Evolutionary conservation across 2,888 invertebrate genomes (phyloP).

Genomic region (Lissonota sp.): DNA sequence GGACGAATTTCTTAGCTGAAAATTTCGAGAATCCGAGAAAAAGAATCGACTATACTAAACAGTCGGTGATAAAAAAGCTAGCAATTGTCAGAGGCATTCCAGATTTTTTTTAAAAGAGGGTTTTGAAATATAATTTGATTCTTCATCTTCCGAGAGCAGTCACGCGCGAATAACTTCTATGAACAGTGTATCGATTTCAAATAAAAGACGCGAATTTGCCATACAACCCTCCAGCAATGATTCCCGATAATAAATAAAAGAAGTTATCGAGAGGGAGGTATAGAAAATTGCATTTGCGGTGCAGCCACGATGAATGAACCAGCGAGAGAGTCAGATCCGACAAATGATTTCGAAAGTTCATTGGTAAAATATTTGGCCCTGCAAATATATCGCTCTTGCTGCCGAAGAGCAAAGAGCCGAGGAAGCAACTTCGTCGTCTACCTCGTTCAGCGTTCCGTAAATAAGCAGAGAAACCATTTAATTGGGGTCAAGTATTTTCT

Average conservation of each 20-base stretch:
- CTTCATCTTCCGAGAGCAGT: constrained; percentile 5
- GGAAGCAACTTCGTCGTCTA: constrained; percentile 19
- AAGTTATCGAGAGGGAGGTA: not conserved
- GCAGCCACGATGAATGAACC: not conserved
- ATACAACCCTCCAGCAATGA: not conserved
- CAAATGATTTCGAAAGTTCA: constrained; percentile 39
- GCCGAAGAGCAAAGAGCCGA: not conserved
- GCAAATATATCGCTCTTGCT: constrained; percentile 47
- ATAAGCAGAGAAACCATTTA: constrained; percentile 16
- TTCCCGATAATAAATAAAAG: constrained; percentile 2
- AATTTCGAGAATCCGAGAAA: constrained; percentile 26
- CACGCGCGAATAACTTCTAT: not conserved
- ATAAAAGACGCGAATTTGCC: not conserved
- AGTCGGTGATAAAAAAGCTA: constrained; percentile 6
- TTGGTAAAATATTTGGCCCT: constrained; percentile 57
- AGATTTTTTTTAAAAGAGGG: not conserved
- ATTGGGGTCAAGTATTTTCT: constrained; percentile 46
- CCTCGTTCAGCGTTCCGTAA: constrained; percentile 8
- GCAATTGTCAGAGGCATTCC: not conserved
- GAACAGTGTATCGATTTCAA: not conserved
- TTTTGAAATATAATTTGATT: constrained; percentile 2
- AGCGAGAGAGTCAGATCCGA: constrained; percentile 11
- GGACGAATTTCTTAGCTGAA: not conserved
- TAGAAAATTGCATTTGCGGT: not conserved
- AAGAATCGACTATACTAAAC: not conserved